Evolutionary conservation across 2,113 vertebrate genomes (phyloP), one percentile per base, ranked within the genome.

Genomic region (Mormoops blainvillei): DNA sequence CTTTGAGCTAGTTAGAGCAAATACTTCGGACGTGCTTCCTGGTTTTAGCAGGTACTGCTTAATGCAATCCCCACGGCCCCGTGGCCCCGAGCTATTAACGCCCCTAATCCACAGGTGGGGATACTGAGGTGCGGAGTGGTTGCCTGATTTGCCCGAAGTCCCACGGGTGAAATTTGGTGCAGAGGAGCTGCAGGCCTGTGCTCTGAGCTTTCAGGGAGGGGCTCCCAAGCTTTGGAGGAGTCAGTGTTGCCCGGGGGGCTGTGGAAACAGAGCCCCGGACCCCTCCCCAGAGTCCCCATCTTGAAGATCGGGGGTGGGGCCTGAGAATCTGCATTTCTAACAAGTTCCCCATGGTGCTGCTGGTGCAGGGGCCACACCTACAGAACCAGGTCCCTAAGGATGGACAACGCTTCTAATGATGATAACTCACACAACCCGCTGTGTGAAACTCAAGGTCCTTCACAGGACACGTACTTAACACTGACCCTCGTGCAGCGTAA

Each of bases 31-130:
- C 1, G n/a, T 22, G 15, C 63, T 65, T 26, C 43, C 36, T 36
- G 16, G 43, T 77, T 61, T 20, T 19, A 54, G 41, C 54, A 50
- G 3, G 14, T 9, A 1, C 41, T 45, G 26, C 67, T 7, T 33
- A 68, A 9, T 4, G 22, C 22, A n/a, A 58, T 7, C 33, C 54
- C 56, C 2, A 18, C 4, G 15, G n/a, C 28, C 31, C 18, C 10
- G 1, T 3, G 54, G 48, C 6, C 6, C 48, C 48, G 12, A n/a
- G n/a, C n/a, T 58, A 2, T 33, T 9, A 31, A 36, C 4, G 41
- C 52, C 70, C 50, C 43, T 43, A 54, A 4, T 0, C 52, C 0
- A 0, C 10, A 82, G 31, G 9, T 4, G 14, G 74, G 31, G 33
- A 7, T 41, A 56, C 13, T n/a, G 54, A n/a, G 71, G 26, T 3